Base-by-base conservation (phyloP, 2,113 vertebrate genomes). In the Grammomys surdaster region DNA sequence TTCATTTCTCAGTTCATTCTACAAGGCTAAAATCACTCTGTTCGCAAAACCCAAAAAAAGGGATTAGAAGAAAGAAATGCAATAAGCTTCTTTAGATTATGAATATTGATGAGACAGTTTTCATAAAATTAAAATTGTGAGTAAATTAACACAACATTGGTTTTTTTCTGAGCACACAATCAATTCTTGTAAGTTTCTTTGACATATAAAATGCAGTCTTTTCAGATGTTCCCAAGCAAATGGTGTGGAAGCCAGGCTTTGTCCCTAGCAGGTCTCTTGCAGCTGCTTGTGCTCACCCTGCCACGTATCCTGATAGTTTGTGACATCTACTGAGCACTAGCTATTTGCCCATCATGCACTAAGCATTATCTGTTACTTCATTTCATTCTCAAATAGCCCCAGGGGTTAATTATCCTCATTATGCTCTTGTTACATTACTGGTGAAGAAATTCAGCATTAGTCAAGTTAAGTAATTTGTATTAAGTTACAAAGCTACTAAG, bases 1-100 rank as follows among this genome's bases (percentile, higher is more conserved):
- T 90, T 1, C 4, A 84, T 88, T 94, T 93, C 51, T 81, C 31
- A 78, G 54, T 33, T 93, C 20, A 60, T 56, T 77, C 54, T 96
- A 51, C 7, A 97, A 95, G 72, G 63, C 9, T 84, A 93, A 24
- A 76, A 31, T 75, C 75, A 91, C 16, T 7, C 16, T 80, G 26
- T 84, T 95, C 88, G 28, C 28, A 60, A 76, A 90, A 94, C 78
- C 80, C 75, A 36, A 54, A 58, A 58, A 87, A 90, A 94, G 31
- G 72, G 85, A 86, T 70, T 76, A 87, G 65, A 82, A 69, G 48
- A 69, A 82, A 91, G 17, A 16, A 89, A 76, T 69, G 8, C 31
- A 80, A 76, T 77, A 90, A 58, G 76, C 89, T 54, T 51, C 31
- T 78, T 78, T 91, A 80, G 33, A 81, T 86, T 94, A 75, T 60